phyloP scores from a whole-genome alignment of 1,140 invertebrate genomes.

The Glossosoma conforme region DNA sequence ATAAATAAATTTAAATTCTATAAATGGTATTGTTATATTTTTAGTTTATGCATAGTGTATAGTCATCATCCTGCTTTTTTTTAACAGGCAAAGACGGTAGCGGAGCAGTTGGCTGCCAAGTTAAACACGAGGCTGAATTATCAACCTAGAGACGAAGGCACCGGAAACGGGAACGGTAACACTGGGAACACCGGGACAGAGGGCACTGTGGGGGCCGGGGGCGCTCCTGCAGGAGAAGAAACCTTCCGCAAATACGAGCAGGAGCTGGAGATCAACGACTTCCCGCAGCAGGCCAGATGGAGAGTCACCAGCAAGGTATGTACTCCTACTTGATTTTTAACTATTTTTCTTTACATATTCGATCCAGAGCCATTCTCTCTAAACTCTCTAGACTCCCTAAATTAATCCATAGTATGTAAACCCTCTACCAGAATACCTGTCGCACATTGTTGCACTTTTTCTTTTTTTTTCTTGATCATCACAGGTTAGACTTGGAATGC shows the following conservation, averaged over 20 bases:
- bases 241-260: constrained; percentile 94
- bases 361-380: too few relatives aligned
- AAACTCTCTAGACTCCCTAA: too few relatives aligned
- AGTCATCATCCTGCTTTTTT: too few relatives aligned
- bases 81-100: constrained; percentile 77
- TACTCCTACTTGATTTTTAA: too few relatives aligned
- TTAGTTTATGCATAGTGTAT: too few relatives aligned
- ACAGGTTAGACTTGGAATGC: too few relatives aligned
- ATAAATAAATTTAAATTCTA: too few relatives aligned
- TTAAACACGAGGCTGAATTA: constrained; percentile 97
- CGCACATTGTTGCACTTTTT: too few relatives aligned
- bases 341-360: not conserved
- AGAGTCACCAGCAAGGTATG: constrained; percentile 91
- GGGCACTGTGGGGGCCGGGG: constrained; percentile 56
- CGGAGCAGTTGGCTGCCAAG: constrained; percentile 91
- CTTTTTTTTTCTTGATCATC: too few relatives aligned
- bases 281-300: constrained; percentile 98
- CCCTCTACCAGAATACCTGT: too few relatives aligned
- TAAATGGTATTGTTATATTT: too few relatives aligned
- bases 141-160: constrained; percentile 79
- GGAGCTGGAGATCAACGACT: constrained; percentile 99
- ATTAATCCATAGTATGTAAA: too few relatives aligned
- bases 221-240: constrained; percentile 64
- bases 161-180: constrained; percentile 36
- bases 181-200: constrained; percentile 64